Base-by-base conservation (phyloP, 1,140 invertebrate genomes). In the Drosophila sp. region DNA sequence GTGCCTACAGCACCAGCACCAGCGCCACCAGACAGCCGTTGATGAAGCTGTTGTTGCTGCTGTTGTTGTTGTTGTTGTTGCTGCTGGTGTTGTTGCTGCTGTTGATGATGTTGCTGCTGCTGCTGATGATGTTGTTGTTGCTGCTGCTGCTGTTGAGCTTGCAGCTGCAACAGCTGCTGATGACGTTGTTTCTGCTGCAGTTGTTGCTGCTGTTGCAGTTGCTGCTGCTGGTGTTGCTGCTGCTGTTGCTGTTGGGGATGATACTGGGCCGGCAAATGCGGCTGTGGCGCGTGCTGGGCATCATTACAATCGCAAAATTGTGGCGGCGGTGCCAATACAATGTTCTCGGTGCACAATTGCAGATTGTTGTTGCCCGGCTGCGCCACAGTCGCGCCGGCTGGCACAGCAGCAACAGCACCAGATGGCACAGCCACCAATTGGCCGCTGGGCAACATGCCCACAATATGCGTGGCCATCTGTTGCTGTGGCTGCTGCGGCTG, bases 311-410 rank as follows among this genome's bases (percentile, higher is more conserved):
- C 91, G 70, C 90, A 92, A 72, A 96, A 96, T 87, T 96, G 96
- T 5, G 96, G 96, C n/a, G 96, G 96, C n/a, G 96, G 96, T 7
- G 96, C 95, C 3, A 96, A 93, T 62, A 96, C 95, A 27, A 95
- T 92, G 64, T 95, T 94, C 63, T 94, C 94, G 41, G 93, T 93
- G 72, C 87, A 79, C 64, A 91, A 76, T 66, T 91, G 87, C 77
- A 91, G 25, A 70, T 83, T 91, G 76, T 91, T 91, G 72, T 79
- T 90, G 76, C 85, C 76, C 50, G 76, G 68, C 74, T 84, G 85
- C 72, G 79, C 65, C 60, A 73, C 90, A 79, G 73, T 70, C 62
- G 72, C 76, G 74, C 77, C 78, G 68, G 79, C 79, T 50, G 80
- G 76, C 68, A 83, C 69, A 58, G 33, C 47, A n/a, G 44, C 61